Evolutionary conservation across 1,140 invertebrate genomes (phyloP), one percentile per base, ranked within the genome.

Genomic region (Leptopilina boulardi): DNA sequence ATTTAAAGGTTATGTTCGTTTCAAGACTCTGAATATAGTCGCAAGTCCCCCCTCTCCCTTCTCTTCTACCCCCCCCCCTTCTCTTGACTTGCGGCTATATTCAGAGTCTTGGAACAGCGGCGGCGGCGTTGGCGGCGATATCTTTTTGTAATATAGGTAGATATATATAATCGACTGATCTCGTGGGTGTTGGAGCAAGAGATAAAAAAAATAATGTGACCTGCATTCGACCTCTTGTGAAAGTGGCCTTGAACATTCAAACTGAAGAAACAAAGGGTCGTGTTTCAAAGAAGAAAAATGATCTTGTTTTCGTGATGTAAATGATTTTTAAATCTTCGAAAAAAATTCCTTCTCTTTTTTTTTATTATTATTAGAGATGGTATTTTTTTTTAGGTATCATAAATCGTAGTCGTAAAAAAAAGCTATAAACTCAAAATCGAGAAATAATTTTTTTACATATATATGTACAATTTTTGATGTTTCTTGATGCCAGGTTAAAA

Each of bases 161-260:
- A n/a, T 9, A 38, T 38, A 4, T 2, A 51, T 51, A 51, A 51
- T 51, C 47, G 2, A 51, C 18, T 51, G 47, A 51, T 51, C 47
- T 51, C 44, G 47, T 51, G 47, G 47, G 47, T 51, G 47, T 51
- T 51, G 47, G n/a, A 51, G 47, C n/a, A 51, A 51, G 15, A 51
- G 47, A 51, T 51, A 51, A 51, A 2, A 15, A 18, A 51, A 51
- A 51, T 18, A 51, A 2, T 5, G n/a, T 51, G 47, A 51, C 47
- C 47, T 51, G 47, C 18, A 51, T 51, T 51, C 15, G n/a, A 51
- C 47, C 15, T 51, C 47, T 51, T 18, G 47, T 51, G 47, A 51
- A 51, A 51, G 47, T 51, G 47, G 15, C 47, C 47, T 51, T 51
- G 47, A 51, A 51, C 47, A 51, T 51, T n/a, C n/a, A 6, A 51